phyloP scores from a whole-genome alignment of 2,888 invertebrate species.

The Onthophagus sagittarius region DNA sequence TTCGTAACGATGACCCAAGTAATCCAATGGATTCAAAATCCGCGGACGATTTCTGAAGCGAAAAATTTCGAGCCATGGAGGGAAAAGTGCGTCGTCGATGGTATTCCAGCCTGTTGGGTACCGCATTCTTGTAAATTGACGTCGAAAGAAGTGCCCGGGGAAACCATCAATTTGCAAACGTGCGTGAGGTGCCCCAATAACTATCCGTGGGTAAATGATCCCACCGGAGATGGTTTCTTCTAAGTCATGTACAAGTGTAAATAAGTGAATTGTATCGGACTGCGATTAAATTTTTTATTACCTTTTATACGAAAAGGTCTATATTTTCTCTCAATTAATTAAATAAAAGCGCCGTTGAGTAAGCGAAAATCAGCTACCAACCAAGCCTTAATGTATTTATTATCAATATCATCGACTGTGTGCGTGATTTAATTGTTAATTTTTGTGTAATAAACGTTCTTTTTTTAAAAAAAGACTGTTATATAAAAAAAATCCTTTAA shows the following conservation, averaged over 20 bases:
- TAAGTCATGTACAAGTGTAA: conserved; percentile 53
- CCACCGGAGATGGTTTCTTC: conserved; percentile 85
- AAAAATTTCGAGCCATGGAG: conserved; percentile 94
- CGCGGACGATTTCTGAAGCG: conserved; percentile 75
- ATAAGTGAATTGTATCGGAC: conserved; percentile 13
- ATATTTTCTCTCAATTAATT: conserved; percentile 29
- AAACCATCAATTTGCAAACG: conserved; percentile 89
- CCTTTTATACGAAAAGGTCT: conserved; percentile 21
- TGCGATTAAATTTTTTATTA: neutral
- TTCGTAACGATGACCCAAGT: conserved; percentile 96
- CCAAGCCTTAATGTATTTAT: conserved; percentile 43
- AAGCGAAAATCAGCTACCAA: conserved; percentile 15
- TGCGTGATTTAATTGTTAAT: conserved; percentile 43
- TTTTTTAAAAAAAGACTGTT: conserved; percentile 1
- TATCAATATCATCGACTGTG: conserved; percentile 41
- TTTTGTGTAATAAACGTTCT: conserved; percentile 29
- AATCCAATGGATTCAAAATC: conserved; percentile 94
- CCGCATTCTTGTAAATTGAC: conserved; percentile 88
- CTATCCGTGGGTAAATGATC: conserved; percentile 93
- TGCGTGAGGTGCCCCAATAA: conserved; percentile 91
- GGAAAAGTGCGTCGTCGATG: conserved; percentile 89
- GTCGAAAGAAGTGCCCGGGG: conserved; percentile 90
- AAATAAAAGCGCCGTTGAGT: conserved; percentile 19
- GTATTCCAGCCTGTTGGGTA: conserved; percentile 78
- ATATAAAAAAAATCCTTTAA: neutral